phyloP scores from a whole-genome alignment of 2,113 vertebrate genomes.

The Tyrannus savana region DNA sequence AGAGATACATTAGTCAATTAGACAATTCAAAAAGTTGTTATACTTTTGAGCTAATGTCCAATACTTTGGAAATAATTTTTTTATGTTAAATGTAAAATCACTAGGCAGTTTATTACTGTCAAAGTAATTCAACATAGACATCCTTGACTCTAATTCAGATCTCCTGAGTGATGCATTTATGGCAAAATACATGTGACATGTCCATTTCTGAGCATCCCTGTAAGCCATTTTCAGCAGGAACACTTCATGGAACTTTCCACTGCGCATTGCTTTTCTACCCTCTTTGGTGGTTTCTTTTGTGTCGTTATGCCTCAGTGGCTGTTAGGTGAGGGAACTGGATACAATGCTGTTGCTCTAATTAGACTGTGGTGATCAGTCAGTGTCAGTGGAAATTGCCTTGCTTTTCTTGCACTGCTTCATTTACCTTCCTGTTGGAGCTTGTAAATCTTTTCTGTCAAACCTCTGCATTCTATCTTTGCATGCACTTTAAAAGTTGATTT shows the following conservation, averaged over 20 bases:
- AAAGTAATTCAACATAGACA: constrained; percentile 56
- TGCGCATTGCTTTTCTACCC: not conserved
- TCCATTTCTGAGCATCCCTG: constrained; percentile 47
- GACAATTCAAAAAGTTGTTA: constrained; percentile 52
- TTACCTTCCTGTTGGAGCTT: constrained; percentile 29
- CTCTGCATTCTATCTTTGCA: not conserved
- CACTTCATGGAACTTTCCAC: constrained; percentile 66
- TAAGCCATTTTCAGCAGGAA: constrained; percentile 39
- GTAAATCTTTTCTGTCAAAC: constrained; percentile 17
- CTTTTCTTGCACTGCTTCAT: not conserved
- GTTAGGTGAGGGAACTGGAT: constrained; percentile 28
- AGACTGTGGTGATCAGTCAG: not conserved
- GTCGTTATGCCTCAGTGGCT: constrained; percentile 54
- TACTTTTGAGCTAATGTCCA: constrained; percentile 46
- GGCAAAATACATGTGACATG: constrained; percentile 7
- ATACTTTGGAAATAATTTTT: constrained; percentile 70
- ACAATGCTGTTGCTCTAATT: constrained; percentile 27
- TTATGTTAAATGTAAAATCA: constrained; percentile 64
- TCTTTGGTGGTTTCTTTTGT: not conserved
- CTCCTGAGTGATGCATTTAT: constrained; percentile 20
- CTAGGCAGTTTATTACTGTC: constrained; percentile 66
- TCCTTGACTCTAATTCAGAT: constrained; percentile 47
- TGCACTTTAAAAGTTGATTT: not conserved
- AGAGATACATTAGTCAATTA: constrained; percentile 38
- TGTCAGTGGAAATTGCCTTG: constrained; percentile 19